These are phyloP conservation scores for Conger conger DNA, from an alignment of 2,113 vertebrate genomes.

Conservation along the genomic window DNA sequence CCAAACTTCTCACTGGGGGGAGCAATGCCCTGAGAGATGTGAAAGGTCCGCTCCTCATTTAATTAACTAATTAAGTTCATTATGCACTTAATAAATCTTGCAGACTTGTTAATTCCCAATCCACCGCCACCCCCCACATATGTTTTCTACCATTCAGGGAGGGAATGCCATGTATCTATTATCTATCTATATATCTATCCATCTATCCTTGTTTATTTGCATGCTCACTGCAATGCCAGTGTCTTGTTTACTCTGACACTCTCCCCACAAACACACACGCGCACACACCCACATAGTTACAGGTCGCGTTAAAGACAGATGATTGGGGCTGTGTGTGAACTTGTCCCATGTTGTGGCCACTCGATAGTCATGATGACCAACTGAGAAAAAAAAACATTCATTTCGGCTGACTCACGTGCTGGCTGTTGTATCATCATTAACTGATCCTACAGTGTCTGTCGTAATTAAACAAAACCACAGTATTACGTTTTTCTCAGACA, in stretches of 20 bases:
- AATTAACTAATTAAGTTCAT: constrained; percentile 4
- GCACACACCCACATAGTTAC: neutral
- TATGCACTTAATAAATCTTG: neutral
- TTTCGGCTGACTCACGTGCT: constrained; percentile 28
- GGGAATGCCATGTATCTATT: neutral
- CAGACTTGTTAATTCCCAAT: neutral
- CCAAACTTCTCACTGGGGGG: neutral
- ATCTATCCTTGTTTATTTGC: too few species aligned
- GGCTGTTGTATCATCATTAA: neutral
- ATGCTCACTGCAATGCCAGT: neutral
- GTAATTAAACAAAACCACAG: neutral
- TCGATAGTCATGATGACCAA: constrained; percentile 50
- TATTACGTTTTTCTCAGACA: neutral
- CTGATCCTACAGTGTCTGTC: constrained; percentile 23
- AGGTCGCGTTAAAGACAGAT: constrained; percentile 39
- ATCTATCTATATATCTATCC: too few species aligned
- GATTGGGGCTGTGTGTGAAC: constrained; percentile 51
- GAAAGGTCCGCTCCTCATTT: neutral
- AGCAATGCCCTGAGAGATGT: neutral
- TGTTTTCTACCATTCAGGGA: neutral
- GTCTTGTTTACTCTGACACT: neutral
- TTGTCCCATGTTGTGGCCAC: constrained; percentile 46
- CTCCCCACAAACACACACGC: neutral
- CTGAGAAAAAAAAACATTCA: constrained; percentile 56
- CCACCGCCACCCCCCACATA: neutral